Percentiles rank a stretch among this genome's conserved stretches.
These are phyloP conservation scores for Jaculus jaculus DNA, from an alignment of 2,113 vertebrate genomes.

Conservation along the genomic window DNA sequence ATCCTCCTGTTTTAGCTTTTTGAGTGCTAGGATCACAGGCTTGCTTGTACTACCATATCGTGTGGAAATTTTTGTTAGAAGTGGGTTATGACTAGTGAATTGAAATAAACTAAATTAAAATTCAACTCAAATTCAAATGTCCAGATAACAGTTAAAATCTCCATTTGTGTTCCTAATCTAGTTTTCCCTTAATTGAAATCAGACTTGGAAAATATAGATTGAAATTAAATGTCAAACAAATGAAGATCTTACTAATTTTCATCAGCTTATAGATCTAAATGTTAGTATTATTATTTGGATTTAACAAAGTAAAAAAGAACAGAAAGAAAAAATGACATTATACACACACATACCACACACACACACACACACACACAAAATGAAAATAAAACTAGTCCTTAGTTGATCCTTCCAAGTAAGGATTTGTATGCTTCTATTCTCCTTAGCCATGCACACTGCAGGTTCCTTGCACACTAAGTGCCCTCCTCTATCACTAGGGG, in stretches of 20 bases:
- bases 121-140: not conserved
- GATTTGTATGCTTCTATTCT: not conserved
- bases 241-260: not conserved
- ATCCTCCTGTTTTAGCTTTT: not conserved
- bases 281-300: not conserved
- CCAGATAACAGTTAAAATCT: not conserved
- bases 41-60: too few relatives aligned
- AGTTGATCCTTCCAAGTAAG: not conserved
- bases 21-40: too few relatives aligned
- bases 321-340: too few relatives aligned
- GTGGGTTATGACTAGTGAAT: not conserved
- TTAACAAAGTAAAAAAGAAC: not conserved
- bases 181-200: not conserved
- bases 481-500: not conserved
- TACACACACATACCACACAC: too few relatives aligned
- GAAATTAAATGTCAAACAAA: not conserved
- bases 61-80: not conserved
- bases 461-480: not conserved
- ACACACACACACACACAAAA: too few relatives aligned
- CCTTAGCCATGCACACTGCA: not conserved
- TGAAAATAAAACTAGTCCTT: not conserved
- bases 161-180: not conserved
- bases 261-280: not conserved
- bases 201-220: not conserved
- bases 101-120: not conserved